These are phyloP conservation scores for Kobus ellipsiprymnus DNA, from an alignment of 2,113 vertebrate genomes.

Conservation along the genomic window DNA sequence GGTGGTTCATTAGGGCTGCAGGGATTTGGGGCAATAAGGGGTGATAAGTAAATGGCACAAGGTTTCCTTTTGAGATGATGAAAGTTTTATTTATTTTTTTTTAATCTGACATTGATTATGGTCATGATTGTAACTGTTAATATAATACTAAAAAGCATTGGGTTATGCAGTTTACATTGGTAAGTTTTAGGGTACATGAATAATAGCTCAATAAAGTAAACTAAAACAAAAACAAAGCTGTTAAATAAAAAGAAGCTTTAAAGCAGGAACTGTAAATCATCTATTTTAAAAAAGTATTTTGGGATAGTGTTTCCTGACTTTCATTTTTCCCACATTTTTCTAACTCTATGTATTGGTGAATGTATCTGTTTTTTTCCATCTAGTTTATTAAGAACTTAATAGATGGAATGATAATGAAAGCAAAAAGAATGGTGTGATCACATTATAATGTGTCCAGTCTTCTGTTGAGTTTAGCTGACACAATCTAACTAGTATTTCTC, in stretches of 20 bases:
- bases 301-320: background rate
- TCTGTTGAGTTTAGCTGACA: background rate
- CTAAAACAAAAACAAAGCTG: background rate
- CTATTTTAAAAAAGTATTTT: background rate
- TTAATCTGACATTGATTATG: background rate
- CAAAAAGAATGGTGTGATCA: background rate
- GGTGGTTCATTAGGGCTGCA: background rate
- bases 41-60: background rate
- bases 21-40: background rate
- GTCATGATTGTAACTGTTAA: background rate
- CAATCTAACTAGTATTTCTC: background rate
- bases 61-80: background rate
- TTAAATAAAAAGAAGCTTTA: background rate
- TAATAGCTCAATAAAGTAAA: background rate
- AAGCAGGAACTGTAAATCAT: background rate
- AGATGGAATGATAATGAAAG: background rate
- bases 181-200: background rate
- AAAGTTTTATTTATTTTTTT: background rate
- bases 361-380: background rate
- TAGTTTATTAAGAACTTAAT: background rate
- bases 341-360: background rate
- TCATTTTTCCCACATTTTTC: background rate
- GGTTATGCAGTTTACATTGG: background rate
- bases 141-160: background rate
- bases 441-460: background rate